Evolutionary conservation across 2,888 invertebrate species (phyloP), one percentile per base, ranked within the genome.

Genomic region (Tortricodes alternella): DNA sequence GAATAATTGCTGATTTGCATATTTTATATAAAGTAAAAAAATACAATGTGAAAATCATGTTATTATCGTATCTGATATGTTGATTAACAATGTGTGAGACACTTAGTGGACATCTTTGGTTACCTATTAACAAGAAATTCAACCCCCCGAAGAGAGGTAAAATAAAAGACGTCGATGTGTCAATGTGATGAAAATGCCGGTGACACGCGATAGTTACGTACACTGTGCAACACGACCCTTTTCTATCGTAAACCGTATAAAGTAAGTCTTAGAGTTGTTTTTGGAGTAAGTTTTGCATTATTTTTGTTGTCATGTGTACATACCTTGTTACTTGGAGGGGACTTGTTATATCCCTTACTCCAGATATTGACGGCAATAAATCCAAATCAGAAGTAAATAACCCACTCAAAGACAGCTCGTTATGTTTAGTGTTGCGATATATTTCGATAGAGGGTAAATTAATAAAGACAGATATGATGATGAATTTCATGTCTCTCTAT

Each of bases 311-410:
- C 18, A 7, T 11, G 15, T 48, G 48, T 63, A 68, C 58, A 59
- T 61, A 62, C 63, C 77, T 79, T 75, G 76, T 79, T 81, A 80
- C 73, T 70, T 64, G 41, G 37, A 61, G 57, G 41, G 60, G 65
- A 61, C 76, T 77, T 73, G 78, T 80, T 82, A n/a, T n/a, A 80
- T 75, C 70, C 65, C 60, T 62, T 60, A 66, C 49, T 38, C 50
- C 29, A 38, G 49, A 41, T 56, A 56, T 56, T 44, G 49, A 56
- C 37, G 18, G 50, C 50, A 56, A 56, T 56, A 56, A 56, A 56
- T 56, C 49, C 44, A 50, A 56, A 56, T 56, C 49, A 50, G 56
- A 50, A 50, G 56, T 56, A 56, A 56, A 38, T 56, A 56, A 56
- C 50, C 44, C 27, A 37, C 38, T 50, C 37, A 32, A 32, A 43